Evolutionary conservation across 2,888 invertebrate species (phyloP), one percentile per base, ranked within the genome.

Genomic region (Molorchus minor): DNA sequence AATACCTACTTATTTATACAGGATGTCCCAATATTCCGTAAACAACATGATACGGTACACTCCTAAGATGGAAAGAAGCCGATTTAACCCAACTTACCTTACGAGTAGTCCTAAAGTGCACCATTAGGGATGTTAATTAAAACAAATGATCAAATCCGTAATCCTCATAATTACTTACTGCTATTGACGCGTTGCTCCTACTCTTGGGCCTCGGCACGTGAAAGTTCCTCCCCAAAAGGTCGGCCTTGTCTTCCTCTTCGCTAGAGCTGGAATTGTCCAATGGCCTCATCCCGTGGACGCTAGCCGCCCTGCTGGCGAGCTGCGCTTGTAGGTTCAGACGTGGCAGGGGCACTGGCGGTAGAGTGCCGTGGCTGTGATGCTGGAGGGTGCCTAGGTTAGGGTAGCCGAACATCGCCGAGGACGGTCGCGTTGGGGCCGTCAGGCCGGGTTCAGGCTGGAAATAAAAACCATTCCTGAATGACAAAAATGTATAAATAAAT

Each of bases 161-260:
- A 3, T 3, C 12, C 13, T 38, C 3, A 2, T 12, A 1, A 8
- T 16, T 46, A 80, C 83, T 81, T 78, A 87, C 87, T 59, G 87
- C 86, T 67, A 87, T 81, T 38, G 89, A 89, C 59, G 84, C 84
- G 70, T 82, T 85, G 17, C 91, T 89, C 59, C 93, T 84, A 54
- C 93, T 93, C 80, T 92, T 93, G 15, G 93, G 93, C 60, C 93
- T 82, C 0, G 93, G 93, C 61, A 93, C 92, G 72, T 90, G 89
- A 73, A 89, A 90, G 67, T 85, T 87, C 66, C 86, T 83, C 7
- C 88, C 88, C 35, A 93, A 81, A 36, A 93, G 82, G 77, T 93
- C 93, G 0, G 90, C 87, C 64, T 92, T 84, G 78, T 93, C 93
- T 76, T 92, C 88, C 67, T 86, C 85, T 69, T 85, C 85, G 66